Conservation (phyloP, 2,888 invertebrate genomes). For the Listrodromus nycthemerus region DNA sequence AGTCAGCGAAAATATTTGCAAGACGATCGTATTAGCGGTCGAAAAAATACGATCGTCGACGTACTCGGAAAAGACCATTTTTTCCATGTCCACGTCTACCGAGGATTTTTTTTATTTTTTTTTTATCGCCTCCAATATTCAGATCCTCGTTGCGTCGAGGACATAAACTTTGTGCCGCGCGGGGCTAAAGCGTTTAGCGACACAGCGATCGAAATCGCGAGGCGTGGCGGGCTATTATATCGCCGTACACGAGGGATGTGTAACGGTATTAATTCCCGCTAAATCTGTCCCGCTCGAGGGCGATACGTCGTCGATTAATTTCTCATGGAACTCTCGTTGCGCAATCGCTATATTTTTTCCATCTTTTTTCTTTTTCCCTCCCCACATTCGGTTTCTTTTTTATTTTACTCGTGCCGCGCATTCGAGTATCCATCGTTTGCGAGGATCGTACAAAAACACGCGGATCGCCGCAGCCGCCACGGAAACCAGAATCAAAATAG, state of each 20-base stretch:
- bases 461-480: not conserved
- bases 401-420: constrained; percentile 8
- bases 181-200: constrained; percentile 22
- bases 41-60: not conserved
- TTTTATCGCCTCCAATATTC: constrained; percentile 23
- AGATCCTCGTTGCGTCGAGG: constrained; percentile 27
- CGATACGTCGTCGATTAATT: constrained; percentile 29
- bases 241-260: not conserved
- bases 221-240: constrained; percentile 5
- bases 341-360: not conserved
- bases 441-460: not conserved
- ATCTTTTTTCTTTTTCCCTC: not conserved
- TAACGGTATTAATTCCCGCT: constrained; percentile 18
- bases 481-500: constrained; percentile 35
- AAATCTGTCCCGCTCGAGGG: constrained; percentile 16
- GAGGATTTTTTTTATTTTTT: constrained; percentile 30
- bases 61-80: constrained; percentile 6
- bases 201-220: constrained; percentile 19
- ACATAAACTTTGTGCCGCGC: not conserved
- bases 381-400: constrained; percentile 16
- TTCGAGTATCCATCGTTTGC: constrained; percentile 25
- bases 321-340: constrained; percentile 17
- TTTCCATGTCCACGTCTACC: not conserved
- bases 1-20: no score
- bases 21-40: no score